A percentile compares a stretch with the other conserved stretches of the same genome.
Conservation (phyloP, 2,888 invertebrate species). For the Drosophila mercatorum region DNA sequence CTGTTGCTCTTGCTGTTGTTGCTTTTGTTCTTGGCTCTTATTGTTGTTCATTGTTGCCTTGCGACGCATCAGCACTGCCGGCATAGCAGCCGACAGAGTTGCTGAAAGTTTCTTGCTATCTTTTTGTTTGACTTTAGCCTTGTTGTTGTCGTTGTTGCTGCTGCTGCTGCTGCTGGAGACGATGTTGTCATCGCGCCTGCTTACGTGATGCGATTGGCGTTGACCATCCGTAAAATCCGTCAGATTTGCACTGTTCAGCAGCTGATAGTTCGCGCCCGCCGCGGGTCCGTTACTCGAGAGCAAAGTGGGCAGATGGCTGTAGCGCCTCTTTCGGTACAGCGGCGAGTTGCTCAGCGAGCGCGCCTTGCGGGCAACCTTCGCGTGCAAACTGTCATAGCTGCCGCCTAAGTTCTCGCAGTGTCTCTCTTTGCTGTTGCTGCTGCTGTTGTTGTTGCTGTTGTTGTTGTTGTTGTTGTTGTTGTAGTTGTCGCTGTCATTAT, state of each 20-base stretch:
- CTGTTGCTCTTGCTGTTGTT: conserved; percentile 37
- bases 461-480: conserved; percentile 14
- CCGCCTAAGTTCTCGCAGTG: conserved; percentile 26
- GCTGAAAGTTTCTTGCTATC: conserved; percentile 67
- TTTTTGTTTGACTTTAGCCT: conserved; percentile 60
- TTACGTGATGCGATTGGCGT: conserved; percentile 79
- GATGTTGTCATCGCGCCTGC: conserved; percentile 72
- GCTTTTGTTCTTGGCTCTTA: conserved; percentile 47
- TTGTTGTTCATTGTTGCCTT: conserved; percentile 46
- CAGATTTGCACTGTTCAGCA: conserved; percentile 67
- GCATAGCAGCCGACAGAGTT: conserved; percentile 69
- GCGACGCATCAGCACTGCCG: conserved; percentile 65
- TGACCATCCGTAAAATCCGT: conserved; percentile 69
- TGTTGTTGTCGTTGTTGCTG: conserved; percentile 30
- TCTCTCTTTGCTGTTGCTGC: conserved; percentile 19
- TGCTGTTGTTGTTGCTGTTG: conserved; percentile 32
- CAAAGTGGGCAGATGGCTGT: conserved; percentile 71
- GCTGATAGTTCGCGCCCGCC: conserved; percentile 68
- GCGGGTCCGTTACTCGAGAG: conserved; percentile 62
- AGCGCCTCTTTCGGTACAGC: conserved; percentile 79
- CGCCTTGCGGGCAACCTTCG: conserved; percentile 71
- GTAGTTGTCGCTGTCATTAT: conserved; percentile 58
- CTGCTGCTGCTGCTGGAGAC: conserved; percentile 20
- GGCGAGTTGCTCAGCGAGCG: conserved; percentile 84
- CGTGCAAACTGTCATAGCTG: conserved; percentile 53